A percentile compares a stretch with the other conserved stretches of the same genome.
phyloP scores from a whole-genome alignment of 2,797 vertebrate species.

The Fringilla coelebs region DNA sequence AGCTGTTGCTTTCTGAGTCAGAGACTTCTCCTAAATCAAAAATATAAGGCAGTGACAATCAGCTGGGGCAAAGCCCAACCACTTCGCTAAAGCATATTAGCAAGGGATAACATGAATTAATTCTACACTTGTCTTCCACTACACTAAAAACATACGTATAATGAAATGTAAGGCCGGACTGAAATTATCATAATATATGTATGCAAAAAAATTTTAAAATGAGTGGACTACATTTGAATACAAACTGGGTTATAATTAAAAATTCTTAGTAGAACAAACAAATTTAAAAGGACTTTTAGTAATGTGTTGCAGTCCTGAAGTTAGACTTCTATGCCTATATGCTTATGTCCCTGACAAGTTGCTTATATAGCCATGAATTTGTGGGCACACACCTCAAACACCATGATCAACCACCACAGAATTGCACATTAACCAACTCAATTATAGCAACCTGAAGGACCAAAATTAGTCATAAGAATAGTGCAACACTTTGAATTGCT shows the following conservation, averaged over 20 bases:
- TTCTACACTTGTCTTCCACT: not conserved
- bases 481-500: not conserved
- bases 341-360: not conserved
- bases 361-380: not conserved
- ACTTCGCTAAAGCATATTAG: not conserved
- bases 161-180: not conserved
- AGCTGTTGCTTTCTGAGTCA: slow-evolving; percentile 96
- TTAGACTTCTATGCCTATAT: not conserved
- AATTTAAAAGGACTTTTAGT: not conserved
- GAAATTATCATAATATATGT: not conserved
- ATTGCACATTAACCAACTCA: not conserved
- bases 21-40: slow-evolving; percentile 90
- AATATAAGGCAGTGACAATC: not conserved
- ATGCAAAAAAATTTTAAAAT: not conserved
- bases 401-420: not conserved
- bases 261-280: not conserved
- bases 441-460: not conserved
- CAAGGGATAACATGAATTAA: not conserved
- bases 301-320: not conserved
- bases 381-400: not conserved
- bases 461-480: not conserved
- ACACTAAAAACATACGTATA: not conserved
- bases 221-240: not conserved
- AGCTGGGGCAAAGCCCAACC: not conserved
- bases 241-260: not conserved